Base-by-base conservation (phyloP, 2,113 vertebrate species). In the Herpailurus yagouaroundi region DNA sequence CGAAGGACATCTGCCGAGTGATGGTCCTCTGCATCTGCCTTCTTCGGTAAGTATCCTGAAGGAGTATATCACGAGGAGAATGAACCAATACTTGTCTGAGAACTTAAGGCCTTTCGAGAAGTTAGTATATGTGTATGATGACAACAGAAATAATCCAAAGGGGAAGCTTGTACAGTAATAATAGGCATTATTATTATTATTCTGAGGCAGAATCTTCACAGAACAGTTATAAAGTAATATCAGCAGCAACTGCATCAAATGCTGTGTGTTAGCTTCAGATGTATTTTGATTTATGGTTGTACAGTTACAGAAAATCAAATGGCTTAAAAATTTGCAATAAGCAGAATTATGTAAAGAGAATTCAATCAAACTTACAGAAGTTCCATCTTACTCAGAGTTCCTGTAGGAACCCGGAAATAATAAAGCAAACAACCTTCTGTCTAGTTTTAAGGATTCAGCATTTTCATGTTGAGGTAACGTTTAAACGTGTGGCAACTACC, bases 1-100 rank as follows among this genome's bases (percentile, higher is more conserved):
- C 99, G 60, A 99, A 99, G 91, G 99, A 99, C 99, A 99, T 99
- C 97, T 99, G 99, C 31, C 99, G 99, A 3, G 99, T 99, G 92
- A 99, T 98, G 15, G 99, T 99, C 36, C 99, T 99, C 95, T 99
- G 99, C 99, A 99, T 99, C 98, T 99, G 99, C 31, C 99, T 99
- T 10, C 99, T 99, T 50, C 99, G 99, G 96, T 99, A 99, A 11
- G 99, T 99, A 94, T 99, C 99, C 99, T 99, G 95, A 48, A 94
- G 74, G 5, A 38, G 73, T 60, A 29, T 1, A 92, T 15, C 18
- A 0, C 83, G 21, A 13, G 15, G 23, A 84, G n/a, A 36, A 23
- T 4, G 13, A 57, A 13, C 12, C 7, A 4, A 7, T 14, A 3
- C 23, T 45, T 15, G 45, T 27, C 41, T 25, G n/a, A 41, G 77